A percentile compares a stretch with the other conserved stretches of the same genome.
These are phyloP conservation scores for Lytechinus pictus DNA, from an alignment of 35 echinoderm and acorn worm genomes.

Conservation along the genomic window DNA sequence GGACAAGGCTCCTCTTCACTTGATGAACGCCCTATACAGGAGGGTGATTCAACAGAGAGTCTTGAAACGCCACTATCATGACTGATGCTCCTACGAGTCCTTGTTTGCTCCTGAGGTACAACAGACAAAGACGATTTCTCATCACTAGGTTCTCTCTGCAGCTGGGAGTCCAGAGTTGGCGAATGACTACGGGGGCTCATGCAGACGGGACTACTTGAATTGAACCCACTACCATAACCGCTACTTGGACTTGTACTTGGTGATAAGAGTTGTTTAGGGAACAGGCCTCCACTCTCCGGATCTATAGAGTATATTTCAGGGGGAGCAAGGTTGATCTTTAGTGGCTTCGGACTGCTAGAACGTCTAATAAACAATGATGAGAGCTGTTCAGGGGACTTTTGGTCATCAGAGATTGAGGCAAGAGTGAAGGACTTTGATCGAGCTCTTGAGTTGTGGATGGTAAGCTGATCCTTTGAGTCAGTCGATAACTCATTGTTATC, in stretches of 20 bases:
- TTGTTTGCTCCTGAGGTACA: slow-evolving; percentile 59
- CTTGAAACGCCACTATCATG: slow-evolving; percentile 82
- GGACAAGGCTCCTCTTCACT: slow-evolving; percentile 29
- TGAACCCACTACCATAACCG: slow-evolving; percentile 88
- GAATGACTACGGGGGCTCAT: slow-evolving; percentile 82
- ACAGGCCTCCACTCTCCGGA: background rate
- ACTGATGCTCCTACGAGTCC: slow-evolving; percentile 68
- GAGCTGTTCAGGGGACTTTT: slow-evolving; percentile 44
- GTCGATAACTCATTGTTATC: slow-evolving; percentile 37
- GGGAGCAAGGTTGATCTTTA: slow-evolving; percentile 47
- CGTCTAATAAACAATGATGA: slow-evolving; percentile 59
- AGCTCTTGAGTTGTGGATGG: slow-evolving; percentile 32
- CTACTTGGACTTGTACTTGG: slow-evolving; percentile 85
- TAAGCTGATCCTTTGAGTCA: slow-evolving; percentile 10
- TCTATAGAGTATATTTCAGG: slow-evolving; percentile 43
- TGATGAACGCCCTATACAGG: slow-evolving; percentile 20
- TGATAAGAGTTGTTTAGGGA: slow-evolving; percentile 54
- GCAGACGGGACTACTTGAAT: slow-evolving; percentile 79
- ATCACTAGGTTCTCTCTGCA: slow-evolving; percentile 58
- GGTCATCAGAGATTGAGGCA: slow-evolving; percentile 51
- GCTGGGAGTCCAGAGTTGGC: slow-evolving; percentile 28
- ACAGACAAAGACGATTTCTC: slow-evolving; percentile 49
- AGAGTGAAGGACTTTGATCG: slow-evolving; percentile 66
- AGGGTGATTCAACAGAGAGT: slow-evolving; percentile 73
- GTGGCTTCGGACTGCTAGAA: slow-evolving; percentile 62